phyloP scores from a whole-genome alignment of 2,888 invertebrate genomes.

The Tetragnatha montana region DNA sequence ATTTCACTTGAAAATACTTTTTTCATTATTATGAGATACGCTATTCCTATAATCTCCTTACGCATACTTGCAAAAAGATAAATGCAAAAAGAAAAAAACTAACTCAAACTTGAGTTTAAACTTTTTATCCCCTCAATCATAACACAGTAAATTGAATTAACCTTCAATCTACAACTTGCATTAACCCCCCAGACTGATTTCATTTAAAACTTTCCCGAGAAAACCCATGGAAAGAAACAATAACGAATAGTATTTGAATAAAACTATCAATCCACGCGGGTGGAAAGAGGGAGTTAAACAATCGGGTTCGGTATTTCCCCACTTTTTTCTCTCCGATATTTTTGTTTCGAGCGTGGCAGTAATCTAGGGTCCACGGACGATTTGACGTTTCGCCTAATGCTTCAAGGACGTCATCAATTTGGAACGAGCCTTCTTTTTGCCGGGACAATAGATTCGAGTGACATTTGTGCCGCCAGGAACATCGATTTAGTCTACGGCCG shows the following conservation, averaged over 20 bases:
- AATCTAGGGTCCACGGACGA: slow-evolving; percentile 57
- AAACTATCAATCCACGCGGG: not conserved
- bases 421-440: slow-evolving; percentile 30
- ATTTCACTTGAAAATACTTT: not conserved
- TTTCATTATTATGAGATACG: not conserved
- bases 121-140: too few species aligned
- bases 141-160: too few species aligned
- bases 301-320: not conserved
- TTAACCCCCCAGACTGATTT: not conserved
- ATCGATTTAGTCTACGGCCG: slow-evolving; percentile 62
- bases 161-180: not conserved
- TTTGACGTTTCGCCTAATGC: slow-evolving; percentile 63
- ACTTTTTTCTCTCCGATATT: not conserved
- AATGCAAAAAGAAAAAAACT: too few species aligned
- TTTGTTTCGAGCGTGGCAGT: slow-evolving; percentile 42
- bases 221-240: not conserved
- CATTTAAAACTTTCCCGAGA: not conserved
- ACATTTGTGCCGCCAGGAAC: slow-evolving; percentile 60
- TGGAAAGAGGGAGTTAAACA: not conserved
- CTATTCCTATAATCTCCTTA: not conserved
- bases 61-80: not conserved
- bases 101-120: too few species aligned
- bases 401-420: slow-evolving; percentile 63
- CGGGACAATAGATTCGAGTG: slow-evolving; percentile 51
- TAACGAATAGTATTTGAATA: slow-evolving; percentile 12